Conservation (phyloP, 2,113 vertebrate genomes). For the Tupaia chinensis region DNA sequence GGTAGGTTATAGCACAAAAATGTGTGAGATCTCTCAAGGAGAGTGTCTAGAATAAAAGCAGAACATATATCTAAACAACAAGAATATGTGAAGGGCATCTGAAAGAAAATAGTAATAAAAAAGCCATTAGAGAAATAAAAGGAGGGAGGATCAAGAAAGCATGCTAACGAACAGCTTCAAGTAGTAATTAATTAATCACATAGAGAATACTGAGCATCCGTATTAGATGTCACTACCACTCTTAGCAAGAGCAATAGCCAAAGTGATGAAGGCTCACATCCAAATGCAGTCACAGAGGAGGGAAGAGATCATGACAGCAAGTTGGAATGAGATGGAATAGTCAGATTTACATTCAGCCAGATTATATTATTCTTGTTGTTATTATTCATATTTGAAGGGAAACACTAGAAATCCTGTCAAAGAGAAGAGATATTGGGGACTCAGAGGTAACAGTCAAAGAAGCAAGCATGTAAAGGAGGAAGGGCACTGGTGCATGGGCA, state of each 20-base stretch:
- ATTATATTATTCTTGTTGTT: not conserved
- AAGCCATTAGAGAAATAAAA: not conserved
- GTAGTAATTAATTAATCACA: not conserved
- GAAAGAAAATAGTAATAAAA: not conserved
- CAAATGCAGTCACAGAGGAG: not conserved
- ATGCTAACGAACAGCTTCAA: not conserved
- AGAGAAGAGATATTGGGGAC: not conserved
- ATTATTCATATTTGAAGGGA: not conserved
- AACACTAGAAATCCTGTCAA: not conserved
- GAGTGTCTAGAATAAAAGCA: not conserved
- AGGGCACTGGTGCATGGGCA: not conserved
- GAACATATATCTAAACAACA: not conserved
- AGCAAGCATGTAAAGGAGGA: not conserved
- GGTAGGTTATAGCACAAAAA: not conserved
- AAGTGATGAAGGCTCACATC: not conserved
- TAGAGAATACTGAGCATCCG: not conserved
- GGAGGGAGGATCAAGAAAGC: not conserved
- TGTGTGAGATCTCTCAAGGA: not conserved
- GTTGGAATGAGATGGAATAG: not conserved
- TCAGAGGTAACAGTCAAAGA: not conserved
- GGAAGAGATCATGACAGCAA: not conserved
- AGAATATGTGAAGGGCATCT: not conserved
- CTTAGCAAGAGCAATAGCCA: not conserved
- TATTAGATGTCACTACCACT: not conserved
- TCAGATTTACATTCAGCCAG: not conserved